Conservation (phyloP, 2,888 invertebrate species). For the Protodeltote pygarga region DNA sequence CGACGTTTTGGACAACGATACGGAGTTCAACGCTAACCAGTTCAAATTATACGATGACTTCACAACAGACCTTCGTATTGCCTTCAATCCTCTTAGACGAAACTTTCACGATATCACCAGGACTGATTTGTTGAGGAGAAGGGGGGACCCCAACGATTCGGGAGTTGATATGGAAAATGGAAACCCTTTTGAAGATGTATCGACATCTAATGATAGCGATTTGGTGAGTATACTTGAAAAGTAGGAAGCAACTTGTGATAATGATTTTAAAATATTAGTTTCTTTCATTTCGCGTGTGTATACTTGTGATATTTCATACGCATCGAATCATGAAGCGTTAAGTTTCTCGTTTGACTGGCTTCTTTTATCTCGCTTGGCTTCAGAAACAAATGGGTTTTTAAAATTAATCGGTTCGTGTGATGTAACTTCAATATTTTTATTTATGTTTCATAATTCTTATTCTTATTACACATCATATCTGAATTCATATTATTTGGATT, state of each 20-base stretch:
- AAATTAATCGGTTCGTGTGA: slow-evolving; percentile 24
- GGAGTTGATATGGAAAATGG: slow-evolving; percentile 84
- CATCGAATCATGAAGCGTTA: slow-evolving; percentile 18
- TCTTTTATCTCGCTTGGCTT: slow-evolving; percentile 18
- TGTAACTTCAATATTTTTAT: slow-evolving; percentile 1
- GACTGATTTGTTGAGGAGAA: slow-evolving; percentile 56
- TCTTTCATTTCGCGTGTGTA: slow-evolving; percentile 4
- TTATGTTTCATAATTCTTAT: too few relatives aligned
- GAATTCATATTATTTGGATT: too few relatives aligned
- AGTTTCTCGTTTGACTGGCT: slow-evolving; percentile 26
- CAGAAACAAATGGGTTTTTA: slow-evolving; percentile 16
- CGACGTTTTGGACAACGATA: slow-evolving; percentile 78
- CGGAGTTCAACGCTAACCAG: slow-evolving; percentile 83
- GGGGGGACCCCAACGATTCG: slow-evolving; percentile 78
- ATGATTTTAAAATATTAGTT: slow-evolving; percentile 1
- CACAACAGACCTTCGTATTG: slow-evolving; percentile 77
- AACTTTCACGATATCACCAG: slow-evolving; percentile 65
- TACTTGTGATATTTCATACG: slow-evolving; percentile 9
- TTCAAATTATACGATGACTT: slow-evolving; percentile 84
- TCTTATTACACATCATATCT: too few relatives aligned
- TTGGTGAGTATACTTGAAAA: slow-evolving; percentile 81
- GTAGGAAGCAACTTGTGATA: slow-evolving; percentile 17
- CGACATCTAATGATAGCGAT: slow-evolving; percentile 74
- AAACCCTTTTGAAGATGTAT: slow-evolving; percentile 72
- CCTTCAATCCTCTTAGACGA: slow-evolving; percentile 73